Percentiles rank a stretch among this genome's conserved stretches.
These are phyloP conservation scores for Eurystomus gularis DNA, from an alignment of 2,113 vertebrate species.

Conservation along the genomic window DNA sequence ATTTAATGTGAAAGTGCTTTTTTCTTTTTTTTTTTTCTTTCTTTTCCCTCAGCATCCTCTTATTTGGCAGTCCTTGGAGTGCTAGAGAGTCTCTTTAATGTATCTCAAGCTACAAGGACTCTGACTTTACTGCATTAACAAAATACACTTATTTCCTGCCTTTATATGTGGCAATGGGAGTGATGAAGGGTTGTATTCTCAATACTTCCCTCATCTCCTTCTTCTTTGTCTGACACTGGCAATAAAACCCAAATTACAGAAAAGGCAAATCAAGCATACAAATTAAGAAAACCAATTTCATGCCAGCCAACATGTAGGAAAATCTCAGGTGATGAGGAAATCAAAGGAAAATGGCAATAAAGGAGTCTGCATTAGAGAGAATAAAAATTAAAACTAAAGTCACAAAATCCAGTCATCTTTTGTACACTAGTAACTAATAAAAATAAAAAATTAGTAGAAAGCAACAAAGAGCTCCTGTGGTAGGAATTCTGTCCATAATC, in stretches of 20 bases:
- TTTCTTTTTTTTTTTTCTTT: slow-evolving; percentile 8
- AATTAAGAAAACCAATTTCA: slow-evolving; percentile 31
- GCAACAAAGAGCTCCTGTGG: neutral
- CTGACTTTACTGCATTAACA: slow-evolving; percentile 5
- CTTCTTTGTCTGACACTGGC: neutral
- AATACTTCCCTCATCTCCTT: neutral
- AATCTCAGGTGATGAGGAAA: slow-evolving; percentile 8
- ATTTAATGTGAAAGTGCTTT: slow-evolving; percentile 6
- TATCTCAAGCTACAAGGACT: neutral
- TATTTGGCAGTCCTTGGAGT: slow-evolving; percentile 1
- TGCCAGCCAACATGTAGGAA: neutral
- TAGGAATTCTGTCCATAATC: neutral
- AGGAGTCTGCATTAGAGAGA: neutral
- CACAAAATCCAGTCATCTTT: neutral
- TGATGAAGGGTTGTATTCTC: neutral
- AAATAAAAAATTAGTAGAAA: neutral
- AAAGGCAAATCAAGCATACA: neutral
- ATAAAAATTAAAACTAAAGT: neutral
- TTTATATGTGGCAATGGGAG: neutral
- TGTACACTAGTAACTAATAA: neutral
- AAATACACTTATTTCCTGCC: slow-evolving; percentile 8
- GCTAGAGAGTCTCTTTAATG: slow-evolving; percentile 8
- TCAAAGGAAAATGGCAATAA: neutral
- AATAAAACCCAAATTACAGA: slow-evolving; percentile 33
- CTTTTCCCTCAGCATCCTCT: neutral